phyloP scores from a whole-genome alignment of 2,888 invertebrate genomes.

The Labia minor region DNA sequence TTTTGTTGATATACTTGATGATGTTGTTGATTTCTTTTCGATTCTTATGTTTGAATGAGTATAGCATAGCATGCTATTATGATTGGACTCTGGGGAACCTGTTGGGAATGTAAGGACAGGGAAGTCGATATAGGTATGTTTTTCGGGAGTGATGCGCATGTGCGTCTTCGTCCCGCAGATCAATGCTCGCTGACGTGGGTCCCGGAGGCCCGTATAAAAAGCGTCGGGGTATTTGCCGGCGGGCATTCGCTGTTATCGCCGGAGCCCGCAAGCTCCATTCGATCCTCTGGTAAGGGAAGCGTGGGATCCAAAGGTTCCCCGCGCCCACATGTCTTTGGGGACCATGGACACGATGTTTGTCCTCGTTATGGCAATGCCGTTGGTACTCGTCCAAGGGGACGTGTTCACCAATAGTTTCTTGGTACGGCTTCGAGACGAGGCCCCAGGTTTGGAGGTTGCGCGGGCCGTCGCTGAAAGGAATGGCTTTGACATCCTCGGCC shows the following conservation, averaged over 20 bases:
- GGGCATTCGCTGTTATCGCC: not conserved
- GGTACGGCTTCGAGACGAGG: conserved; percentile 70
- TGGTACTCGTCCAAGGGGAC: conserved; percentile 38
- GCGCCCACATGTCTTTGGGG: conserved; percentile 2
- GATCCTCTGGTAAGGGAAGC: not conserved
- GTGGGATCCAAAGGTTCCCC: not conserved
- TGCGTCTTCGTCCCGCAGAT: not conserved
- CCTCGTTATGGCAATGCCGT: not conserved
- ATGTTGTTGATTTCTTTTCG: too few relatives aligned
- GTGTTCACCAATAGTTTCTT: conserved; percentile 94
- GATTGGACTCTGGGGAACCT: too few relatives aligned
- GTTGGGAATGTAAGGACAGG: not conserved
- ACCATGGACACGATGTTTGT: not conserved
- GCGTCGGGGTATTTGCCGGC: not conserved
- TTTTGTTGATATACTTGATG: too few relatives aligned
- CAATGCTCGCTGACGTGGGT: conserved; percentile 1
- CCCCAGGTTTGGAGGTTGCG: conserved; percentile 61
- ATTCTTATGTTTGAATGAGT: too few relatives aligned
- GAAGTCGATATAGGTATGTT: conserved; percentile 5
- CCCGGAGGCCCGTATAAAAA: not conserved
- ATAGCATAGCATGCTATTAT: too few relatives aligned
- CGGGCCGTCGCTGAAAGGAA: conserved; percentile 72
- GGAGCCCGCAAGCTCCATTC: not conserved
- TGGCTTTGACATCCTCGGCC: conserved; percentile 88
- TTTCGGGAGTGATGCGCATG: not conserved